These are phyloP conservation scores for Scrobipalpa costella DNA, from an alignment of 2,888 invertebrate genomes.

Conservation along the genomic window DNA sequence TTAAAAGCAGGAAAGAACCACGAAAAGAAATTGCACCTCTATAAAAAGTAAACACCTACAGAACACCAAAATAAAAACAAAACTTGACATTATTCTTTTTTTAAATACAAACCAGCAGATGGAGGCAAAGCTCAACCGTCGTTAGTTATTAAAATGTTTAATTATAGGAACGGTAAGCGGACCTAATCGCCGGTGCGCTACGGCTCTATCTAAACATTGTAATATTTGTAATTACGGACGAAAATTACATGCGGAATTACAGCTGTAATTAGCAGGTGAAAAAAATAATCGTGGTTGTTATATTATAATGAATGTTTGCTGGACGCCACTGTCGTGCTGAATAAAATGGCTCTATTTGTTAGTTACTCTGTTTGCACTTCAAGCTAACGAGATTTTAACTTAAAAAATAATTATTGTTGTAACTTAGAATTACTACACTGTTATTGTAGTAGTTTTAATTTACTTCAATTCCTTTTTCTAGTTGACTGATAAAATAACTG, in stretches of 20 bases:
- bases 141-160: constrained; percentile 77
- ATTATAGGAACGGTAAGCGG: constrained; percentile 77
- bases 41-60: neutral
- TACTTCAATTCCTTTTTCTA: no score
- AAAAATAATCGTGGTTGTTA: constrained; percentile 44
- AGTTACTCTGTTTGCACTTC: no score
- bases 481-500: no score
- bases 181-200: constrained; percentile 70
- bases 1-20: no score
- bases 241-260: constrained; percentile 54
- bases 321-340: constrained; percentile 30
- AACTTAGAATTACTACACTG: no score
- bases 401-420: no score
- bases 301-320: constrained; percentile 31
- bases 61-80: constrained; percentile 17
- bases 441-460: no score
- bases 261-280: constrained; percentile 54
- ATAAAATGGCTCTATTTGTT: constrained; percentile 9
- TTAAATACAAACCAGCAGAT: constrained; percentile 31
- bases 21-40: neutral
- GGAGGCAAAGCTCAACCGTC: constrained; percentile 49
- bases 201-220: constrained; percentile 73
- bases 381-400: no score
- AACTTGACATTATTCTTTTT: constrained; percentile 20
- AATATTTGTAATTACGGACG: constrained; percentile 66